Evolutionary conservation across 2,888 invertebrate species (phyloP), one percentile per base, ranked within the genome.

Genomic region (Dicyrtomina minuta): DNA sequence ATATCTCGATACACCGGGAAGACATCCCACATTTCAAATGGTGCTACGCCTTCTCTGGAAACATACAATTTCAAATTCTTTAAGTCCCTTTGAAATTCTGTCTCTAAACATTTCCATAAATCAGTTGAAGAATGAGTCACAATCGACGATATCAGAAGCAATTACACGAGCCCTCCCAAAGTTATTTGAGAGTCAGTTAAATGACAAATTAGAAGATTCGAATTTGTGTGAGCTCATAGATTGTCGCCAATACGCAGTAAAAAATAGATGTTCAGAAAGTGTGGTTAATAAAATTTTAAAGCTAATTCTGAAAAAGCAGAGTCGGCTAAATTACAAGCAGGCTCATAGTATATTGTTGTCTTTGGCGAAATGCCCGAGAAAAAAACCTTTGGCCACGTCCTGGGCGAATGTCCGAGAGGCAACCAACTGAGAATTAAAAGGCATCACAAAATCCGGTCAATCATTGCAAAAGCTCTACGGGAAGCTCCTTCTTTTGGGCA

Each of bases 151-250:
- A 26, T 84, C 86, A 0, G 87, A 88, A 43, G 89, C 89, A 0
- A 79, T 90, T 4, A 84, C 83, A 77, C 82, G 88, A 0, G 89
- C 90, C 0, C 78, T 90, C 12, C 89, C 89, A 0, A 80, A 89
- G 33, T 86, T 88, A 0, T 88, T 90, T 79, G 87, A 89, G 81
- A 84, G 86, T 8, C 86, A 88, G 72, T 76, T 89, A 8, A 83
- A 84, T 0, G 74, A 83, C 6, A 87, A 89, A 80, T 78, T 89
- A 24, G 86, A 89, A 72, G 81, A 80, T 12, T 82, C 84, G 24
- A 86, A 88, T 76, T 70, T 86, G 6, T 79, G 80, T 0, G 80
- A 85, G n/a, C 79, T 89, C 26, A 81, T 82, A 12, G 86, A 86
- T 26, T 85, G 85, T 81, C 79, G 89, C 6, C 79, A 82, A 0